These are phyloP conservation scores for Sarcophaga variegata DNA, from an alignment of 2,888 invertebrate species.

Conservation along the genomic window DNA sequence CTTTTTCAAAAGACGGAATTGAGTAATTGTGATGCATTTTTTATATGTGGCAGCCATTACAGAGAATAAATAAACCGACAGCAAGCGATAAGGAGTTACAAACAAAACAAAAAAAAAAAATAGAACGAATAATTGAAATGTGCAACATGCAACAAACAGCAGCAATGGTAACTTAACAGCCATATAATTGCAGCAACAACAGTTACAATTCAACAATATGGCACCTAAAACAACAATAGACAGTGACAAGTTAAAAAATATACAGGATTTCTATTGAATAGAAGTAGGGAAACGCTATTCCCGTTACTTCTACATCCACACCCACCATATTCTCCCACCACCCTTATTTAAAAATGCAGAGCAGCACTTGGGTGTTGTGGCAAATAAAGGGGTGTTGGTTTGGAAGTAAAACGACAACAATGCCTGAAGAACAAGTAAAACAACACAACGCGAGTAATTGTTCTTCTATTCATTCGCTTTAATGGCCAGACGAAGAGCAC, in stretches of 20 bases:
- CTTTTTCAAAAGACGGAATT: slow-evolving; percentile 36
- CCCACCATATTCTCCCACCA: not conserved
- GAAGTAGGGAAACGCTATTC: slow-evolving; percentile 10
- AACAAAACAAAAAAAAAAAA: slow-evolving; percentile 50
- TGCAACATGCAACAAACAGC: slow-evolving; percentile 21
- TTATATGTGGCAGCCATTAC: not conserved
- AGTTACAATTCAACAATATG: slow-evolving; percentile 63
- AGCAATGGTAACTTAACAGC: slow-evolving; percentile 58
- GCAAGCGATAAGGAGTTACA: slow-evolving; percentile 35
- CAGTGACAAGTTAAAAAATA: slow-evolving; percentile 55
- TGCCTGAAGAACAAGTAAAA: slow-evolving; percentile 37
- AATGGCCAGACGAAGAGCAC: slow-evolving; percentile 60
- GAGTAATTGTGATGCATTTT: slow-evolving; percentile 45
- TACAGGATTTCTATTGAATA: slow-evolving; percentile 54
- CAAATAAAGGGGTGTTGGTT: slow-evolving; percentile 40
- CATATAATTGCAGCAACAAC: slow-evolving; percentile 63
- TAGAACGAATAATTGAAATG: slow-evolving; percentile 62
- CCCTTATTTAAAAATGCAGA: no score
- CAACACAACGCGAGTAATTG: slow-evolving; percentile 43
- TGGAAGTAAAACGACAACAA: slow-evolving; percentile 35
- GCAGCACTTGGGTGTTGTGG: not conserved
- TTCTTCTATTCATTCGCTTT: slow-evolving; percentile 17
- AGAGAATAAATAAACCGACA: not conserved
- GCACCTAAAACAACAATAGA: slow-evolving; percentile 65
- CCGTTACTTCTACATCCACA: not conserved